Base-by-base conservation (phyloP, 2,113 vertebrate species). In the Datnioides undecimradiatus region DNA sequence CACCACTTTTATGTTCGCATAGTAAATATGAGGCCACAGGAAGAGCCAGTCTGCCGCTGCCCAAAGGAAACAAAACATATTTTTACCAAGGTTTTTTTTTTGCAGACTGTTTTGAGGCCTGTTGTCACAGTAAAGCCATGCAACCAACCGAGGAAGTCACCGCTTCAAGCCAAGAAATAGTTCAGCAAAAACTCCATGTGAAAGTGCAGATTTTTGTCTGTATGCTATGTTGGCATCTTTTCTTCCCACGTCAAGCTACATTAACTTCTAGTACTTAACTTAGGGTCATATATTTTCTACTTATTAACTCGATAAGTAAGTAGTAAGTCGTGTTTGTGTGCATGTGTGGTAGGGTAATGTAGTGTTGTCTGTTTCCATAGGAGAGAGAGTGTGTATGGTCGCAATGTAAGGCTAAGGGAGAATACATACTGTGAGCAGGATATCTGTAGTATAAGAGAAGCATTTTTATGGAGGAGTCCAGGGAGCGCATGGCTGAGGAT, bases 401-500 rank as follows among this genome's bases (percentile, higher is more conserved):
- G 60, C 46, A 48, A 73, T 63, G 46, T 10, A 1, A 62, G 31
- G 31, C 38, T 55, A 27, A 63, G 27, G 54, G 27, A 79, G 31
- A 52, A 46, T 49, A 63, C 62, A 73, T 46, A 57, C n/a, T n/a
- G 46, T 0, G 11, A 69, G 60, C 73, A 68, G 69, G 71, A 76
- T 70, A 65, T 73, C 43, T 77, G 60, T 58, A 52, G 67, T 82
- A 70, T 66, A 54, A 76, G 23, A 17, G 8, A 73, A 59, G 45
- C 43, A 73, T 78, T 79, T 84, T 86, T 77, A 76, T 82, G 51
- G 62, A 80, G 54, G 70, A 76, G 76, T 65, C 65, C 69, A 46
- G 66, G 78, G 79, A 87, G 81, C 49, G 8, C 54, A 66, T 54
- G 80, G 48, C 49, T 79, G 68, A 80, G 67, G 78, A 87, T 90